Conservation (phyloP, 2,888 invertebrate genomes). For the Byasa hedistus region DNA sequence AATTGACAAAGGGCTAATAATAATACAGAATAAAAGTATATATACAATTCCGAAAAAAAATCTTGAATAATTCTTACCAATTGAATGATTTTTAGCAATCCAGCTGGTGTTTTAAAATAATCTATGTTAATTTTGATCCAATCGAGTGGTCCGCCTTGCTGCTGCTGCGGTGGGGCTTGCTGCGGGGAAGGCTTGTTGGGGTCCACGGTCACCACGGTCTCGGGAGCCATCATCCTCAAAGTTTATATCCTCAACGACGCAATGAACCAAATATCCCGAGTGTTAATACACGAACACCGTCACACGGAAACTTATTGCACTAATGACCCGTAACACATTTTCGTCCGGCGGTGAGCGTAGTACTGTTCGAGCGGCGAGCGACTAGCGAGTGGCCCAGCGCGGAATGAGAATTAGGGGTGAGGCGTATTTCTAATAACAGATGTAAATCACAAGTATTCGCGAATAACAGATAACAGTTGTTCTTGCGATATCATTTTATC, state of each 20-base stretch:
- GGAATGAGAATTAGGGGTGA: too few relatives aligned
- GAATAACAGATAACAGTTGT: too few relatives aligned
- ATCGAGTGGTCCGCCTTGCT: slow-evolving; percentile 78
- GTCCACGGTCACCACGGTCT: slow-evolving; percentile 90
- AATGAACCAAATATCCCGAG: slow-evolving; percentile 35
- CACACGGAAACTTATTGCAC: slow-evolving; percentile 64
- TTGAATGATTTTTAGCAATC: slow-evolving; percentile 89
- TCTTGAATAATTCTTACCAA: slow-evolving; percentile 81
- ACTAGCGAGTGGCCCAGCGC: slow-evolving; percentile 56
- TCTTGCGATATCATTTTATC: too few relatives aligned
- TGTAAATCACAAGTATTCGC: too few relatives aligned
- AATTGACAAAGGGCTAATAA: too few relatives aligned
- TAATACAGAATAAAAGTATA: too few relatives aligned
- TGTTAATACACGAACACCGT: slow-evolving; percentile 58
- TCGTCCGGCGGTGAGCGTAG: slow-evolving; percentile 55
- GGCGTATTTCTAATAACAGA: too few relatives aligned
- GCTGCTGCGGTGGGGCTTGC: slow-evolving; percentile 71
- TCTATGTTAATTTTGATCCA: slow-evolving; percentile 88
- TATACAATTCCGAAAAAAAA: too few relatives aligned
- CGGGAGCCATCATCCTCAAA: slow-evolving; percentile 86
- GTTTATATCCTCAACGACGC: slow-evolving; percentile 37
- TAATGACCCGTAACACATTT: slow-evolving; percentile 65
- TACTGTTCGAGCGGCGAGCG: slow-evolving; percentile 62
- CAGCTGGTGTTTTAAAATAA: slow-evolving; percentile 90
- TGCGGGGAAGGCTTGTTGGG: slow-evolving; percentile 79